Evolutionary conservation across 2,888 invertebrate species (phyloP).

Genomic region (Serrognathus titanus): DNA sequence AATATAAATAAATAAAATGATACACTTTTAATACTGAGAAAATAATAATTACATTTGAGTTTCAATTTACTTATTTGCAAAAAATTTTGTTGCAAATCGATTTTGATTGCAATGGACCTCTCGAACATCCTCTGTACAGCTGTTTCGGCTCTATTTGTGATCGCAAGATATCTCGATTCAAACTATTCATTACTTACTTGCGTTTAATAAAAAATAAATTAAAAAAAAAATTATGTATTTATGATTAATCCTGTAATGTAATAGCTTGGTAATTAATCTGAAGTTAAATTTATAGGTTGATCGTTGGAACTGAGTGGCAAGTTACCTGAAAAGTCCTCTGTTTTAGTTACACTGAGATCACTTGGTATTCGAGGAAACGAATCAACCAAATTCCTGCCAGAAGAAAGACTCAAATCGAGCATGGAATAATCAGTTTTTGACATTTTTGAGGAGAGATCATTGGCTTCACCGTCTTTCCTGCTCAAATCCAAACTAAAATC

Average conservation of each 20-base stretch:
- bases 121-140: too few relatives aligned
- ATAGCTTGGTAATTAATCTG: constrained; percentile 7
- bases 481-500: constrained; percentile 38
- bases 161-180: too few relatives aligned
- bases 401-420: constrained; percentile 52
- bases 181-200: too few relatives aligned
- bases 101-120: too few relatives aligned
- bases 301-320: constrained; percentile 13
- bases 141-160: too few relatives aligned
- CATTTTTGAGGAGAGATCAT: constrained; percentile 57
- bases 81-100: too few relatives aligned
- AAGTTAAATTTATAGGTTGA: constrained; percentile 27
- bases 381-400: constrained; percentile 32
- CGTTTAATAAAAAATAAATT: background rate
- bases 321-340: constrained; percentile 22
- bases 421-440: constrained; percentile 55
- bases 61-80: background rate
- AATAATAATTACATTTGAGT: background rate
- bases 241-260: background rate
- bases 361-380: constrained; percentile 29
- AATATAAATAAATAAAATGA: constrained; percentile 21
- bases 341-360: constrained; percentile 30
- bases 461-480: constrained; percentile 29
- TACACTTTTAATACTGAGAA: background rate
- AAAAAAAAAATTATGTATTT: too few relatives aligned